phyloP scores from a whole-genome alignment of 2,888 invertebrate genomes.

The Perithous albicinctus region DNA sequence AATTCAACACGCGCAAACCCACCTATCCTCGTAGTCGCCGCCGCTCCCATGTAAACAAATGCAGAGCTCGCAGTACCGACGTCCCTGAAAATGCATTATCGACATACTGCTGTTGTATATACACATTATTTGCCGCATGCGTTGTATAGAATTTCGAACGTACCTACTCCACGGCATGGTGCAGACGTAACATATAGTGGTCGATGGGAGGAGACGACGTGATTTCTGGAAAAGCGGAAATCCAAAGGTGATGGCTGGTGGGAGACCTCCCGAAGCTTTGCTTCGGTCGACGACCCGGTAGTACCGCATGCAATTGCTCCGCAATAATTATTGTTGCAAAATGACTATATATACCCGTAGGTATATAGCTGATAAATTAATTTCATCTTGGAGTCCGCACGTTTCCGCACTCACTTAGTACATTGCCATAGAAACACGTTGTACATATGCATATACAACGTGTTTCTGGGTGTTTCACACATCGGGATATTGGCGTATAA shows the following conservation, averaged over 20 bases:
- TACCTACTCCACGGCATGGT: background rate
- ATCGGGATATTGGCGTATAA: slow-evolving; percentile 37
- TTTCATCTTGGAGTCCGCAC: slow-evolving; percentile 25
- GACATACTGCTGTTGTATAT: slow-evolving; percentile 15
- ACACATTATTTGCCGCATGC: slow-evolving; percentile 35
- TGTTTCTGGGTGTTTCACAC: slow-evolving; percentile 20
- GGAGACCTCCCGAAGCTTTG: background rate
- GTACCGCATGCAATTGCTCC: slow-evolving; percentile 24
- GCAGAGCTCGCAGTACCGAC: slow-evolving; percentile 16
- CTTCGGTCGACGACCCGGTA: slow-evolving; percentile 25
- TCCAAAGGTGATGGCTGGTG: background rate
- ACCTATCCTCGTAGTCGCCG: slow-evolving; percentile 13
- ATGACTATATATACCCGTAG: background rate
- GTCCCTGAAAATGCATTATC: slow-evolving; percentile 40
- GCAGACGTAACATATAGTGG: background rate
- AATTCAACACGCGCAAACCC: slow-evolving; percentile 48
- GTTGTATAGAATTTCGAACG: slow-evolving; percentile 3
- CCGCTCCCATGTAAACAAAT: slow-evolving; percentile 41
- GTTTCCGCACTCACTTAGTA: slow-evolving; percentile 14
- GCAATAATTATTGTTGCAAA: slow-evolving; percentile 58
- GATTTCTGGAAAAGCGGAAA: slow-evolving; percentile 49
- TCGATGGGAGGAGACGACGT: background rate
- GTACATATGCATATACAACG: background rate
- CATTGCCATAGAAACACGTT: background rate
- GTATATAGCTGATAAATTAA: slow-evolving; percentile 41